A percentile compares a stretch with the other conserved stretches of the same genome.
These are phyloP conservation scores for Dunckerocampus dactyliophorus DNA, from an alignment of 2,113 vertebrate genomes.

Conservation along the genomic window DNA sequence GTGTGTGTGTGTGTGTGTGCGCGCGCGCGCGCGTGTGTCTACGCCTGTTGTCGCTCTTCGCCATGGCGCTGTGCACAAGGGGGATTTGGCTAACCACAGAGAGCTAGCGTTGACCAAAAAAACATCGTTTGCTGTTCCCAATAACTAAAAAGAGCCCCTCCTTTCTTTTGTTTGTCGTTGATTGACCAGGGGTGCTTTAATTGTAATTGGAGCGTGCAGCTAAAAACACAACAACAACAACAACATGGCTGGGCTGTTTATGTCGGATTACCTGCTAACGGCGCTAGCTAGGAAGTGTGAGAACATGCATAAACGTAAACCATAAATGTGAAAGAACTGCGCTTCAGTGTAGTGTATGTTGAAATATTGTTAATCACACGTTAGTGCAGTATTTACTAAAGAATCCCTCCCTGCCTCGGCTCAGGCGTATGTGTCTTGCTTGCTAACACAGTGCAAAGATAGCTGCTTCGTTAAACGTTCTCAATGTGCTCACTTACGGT, in stretches of 20 bases:
- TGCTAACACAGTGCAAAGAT: constrained; percentile 1
- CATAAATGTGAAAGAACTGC: constrained; percentile 26
- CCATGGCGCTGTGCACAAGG: constrained; percentile 67
- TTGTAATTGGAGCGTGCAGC: constrained; percentile 27
- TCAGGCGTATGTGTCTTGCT: constrained; percentile 1
- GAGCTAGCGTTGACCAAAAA: constrained; percentile 46
- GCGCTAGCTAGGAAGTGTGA: constrained; percentile 18
- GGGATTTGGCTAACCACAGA: constrained; percentile 47
- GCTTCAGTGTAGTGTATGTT: neutral
- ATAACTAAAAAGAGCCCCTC: neutral
- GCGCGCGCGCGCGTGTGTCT: neutral
- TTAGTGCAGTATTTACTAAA: constrained; percentile 48
- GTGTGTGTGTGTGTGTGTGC: constrained; percentile 46
- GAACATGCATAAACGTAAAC: neutral
- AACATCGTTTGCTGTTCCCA: neutral
- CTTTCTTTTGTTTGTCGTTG: neutral
- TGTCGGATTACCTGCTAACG: constrained; percentile 38
- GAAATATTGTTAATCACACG: constrained; percentile 6
- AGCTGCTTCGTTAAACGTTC: constrained; percentile 13
- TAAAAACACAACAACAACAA: constrained; percentile 55
- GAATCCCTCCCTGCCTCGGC: constrained; percentile 16
- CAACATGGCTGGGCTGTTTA: constrained; percentile 52
- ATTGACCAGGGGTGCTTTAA: neutral
- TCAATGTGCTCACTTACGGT: constrained; percentile 27
- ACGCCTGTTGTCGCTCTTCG: constrained; percentile 64